Conservation (phyloP, 2,113 vertebrate genomes). For the Coptodon rendalli region DNA sequence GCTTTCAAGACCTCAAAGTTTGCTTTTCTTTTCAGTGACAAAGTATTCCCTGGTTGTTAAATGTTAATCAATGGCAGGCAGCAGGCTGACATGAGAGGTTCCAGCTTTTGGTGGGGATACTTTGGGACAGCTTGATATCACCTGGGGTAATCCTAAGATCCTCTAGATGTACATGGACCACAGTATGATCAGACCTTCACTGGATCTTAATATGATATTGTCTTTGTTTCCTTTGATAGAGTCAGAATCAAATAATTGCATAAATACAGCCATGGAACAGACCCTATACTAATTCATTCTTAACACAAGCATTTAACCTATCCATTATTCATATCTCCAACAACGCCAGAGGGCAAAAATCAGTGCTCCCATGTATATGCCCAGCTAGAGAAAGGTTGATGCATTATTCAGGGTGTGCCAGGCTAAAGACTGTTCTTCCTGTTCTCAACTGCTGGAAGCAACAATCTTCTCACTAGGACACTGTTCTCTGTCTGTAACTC, state of each 20-base stretch:
- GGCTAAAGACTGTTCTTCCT: slow-evolving; percentile 50
- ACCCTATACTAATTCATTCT: slow-evolving; percentile 53
- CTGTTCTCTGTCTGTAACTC: slow-evolving; percentile 16
- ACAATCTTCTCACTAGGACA: slow-evolving; percentile 42
- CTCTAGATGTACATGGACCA: not conserved
- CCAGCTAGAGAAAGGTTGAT: slow-evolving; percentile 51
- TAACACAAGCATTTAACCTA: slow-evolving; percentile 64
- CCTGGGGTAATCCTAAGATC: not conserved
- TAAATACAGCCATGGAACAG: slow-evolving; percentile 14
- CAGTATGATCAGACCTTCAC: slow-evolving; percentile 31
- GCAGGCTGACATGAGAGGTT: slow-evolving; percentile 24
- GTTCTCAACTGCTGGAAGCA: slow-evolving; percentile 50
- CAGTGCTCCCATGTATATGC: slow-evolving; percentile 54
- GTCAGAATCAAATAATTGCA: slow-evolving; percentile 24
- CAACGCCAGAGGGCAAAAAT: slow-evolving; percentile 63
- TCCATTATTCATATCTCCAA: slow-evolving; percentile 66
- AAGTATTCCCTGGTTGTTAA: slow-evolving; percentile 68
- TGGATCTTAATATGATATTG: not conserved
- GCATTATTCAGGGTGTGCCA: slow-evolving; percentile 69
- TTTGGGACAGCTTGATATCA: not conserved
- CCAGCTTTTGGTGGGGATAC: slow-evolving; percentile 9
- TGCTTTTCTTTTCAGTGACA: slow-evolving; percentile 55
- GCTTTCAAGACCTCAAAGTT: slow-evolving; percentile 65
- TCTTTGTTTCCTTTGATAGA: slow-evolving; percentile 2
- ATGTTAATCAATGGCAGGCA: slow-evolving; percentile 61